phyloP scores from a whole-genome alignment of 2,797 vertebrate species.

The Malacoraja senta region DNA sequence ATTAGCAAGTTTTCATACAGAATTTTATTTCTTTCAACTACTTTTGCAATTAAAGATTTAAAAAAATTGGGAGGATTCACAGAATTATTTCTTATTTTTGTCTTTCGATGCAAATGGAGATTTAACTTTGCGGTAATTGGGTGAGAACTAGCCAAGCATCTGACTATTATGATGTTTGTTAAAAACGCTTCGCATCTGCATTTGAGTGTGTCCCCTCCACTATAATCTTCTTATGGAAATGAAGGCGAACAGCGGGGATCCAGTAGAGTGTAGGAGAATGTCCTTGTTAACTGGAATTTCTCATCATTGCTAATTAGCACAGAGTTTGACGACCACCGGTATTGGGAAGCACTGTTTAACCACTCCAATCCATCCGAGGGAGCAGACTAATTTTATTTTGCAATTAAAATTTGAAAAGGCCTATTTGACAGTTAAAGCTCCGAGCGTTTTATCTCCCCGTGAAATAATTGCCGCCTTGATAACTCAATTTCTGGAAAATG shows the following conservation, averaged over 20 bases:
- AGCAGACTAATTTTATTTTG: slow-evolving; percentile 71
- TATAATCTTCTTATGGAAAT: slow-evolving; percentile 99
- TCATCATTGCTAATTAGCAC: slow-evolving; percentile 88
- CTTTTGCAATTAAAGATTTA: slow-evolving; percentile 4
- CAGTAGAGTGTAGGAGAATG: slow-evolving; percentile 79
- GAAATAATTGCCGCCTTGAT: slow-evolving; percentile 73
- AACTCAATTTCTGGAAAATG: slow-evolving; percentile 69
- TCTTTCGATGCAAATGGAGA: slow-evolving; percentile 68
- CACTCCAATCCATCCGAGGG: slow-evolving; percentile 68
- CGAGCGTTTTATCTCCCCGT: slow-evolving; percentile 69
- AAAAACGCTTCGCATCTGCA: slow-evolving; percentile 88
- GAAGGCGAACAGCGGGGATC: slow-evolving; percentile 85
- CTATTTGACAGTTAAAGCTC: slow-evolving; percentile 68
- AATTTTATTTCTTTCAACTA: neutral
- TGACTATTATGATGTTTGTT: slow-evolving; percentile 90
- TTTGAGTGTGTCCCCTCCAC: slow-evolving; percentile 87
- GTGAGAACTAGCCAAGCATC: slow-evolving; percentile 82
- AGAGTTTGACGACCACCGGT: slow-evolving; percentile 79
- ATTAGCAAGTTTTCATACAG: neutral
- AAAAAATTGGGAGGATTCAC: slow-evolving; percentile 3
- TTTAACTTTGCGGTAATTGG: slow-evolving; percentile 83
- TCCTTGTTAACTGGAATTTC: slow-evolving; percentile 84
- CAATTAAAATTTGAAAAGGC: slow-evolving; percentile 69
- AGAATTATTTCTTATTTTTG: slow-evolving; percentile 50
- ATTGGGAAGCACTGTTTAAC: slow-evolving; percentile 75